Evolutionary conservation across 64 coral and sea anemone species (phyloP).

Genomic region (Porites australiensis): DNA sequence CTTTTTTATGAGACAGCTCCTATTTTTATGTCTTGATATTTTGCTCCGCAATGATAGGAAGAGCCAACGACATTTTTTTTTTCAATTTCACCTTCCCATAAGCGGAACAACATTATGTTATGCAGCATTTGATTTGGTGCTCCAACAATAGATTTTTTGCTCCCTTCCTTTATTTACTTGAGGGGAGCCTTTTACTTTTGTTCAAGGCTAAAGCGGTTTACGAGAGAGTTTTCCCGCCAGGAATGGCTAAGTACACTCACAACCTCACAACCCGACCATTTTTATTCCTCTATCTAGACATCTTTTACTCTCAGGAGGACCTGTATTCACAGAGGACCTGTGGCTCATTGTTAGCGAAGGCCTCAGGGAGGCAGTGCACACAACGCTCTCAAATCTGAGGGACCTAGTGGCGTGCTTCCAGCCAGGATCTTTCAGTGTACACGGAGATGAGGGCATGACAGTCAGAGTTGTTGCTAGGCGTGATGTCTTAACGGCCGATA

Average conservation of each 20-base stretch:
- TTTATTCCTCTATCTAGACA: constrained; percentile 58
- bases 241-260: no score
- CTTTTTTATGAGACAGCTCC: no score
- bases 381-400: constrained; percentile 88
- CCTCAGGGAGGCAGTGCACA: constrained; percentile 84
- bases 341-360: constrained; percentile 98
- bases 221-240: no score
- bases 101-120: neutral
- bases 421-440: constrained; percentile 89
- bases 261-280: neutral
- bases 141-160: no score
- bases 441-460: constrained; percentile 93
- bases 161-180: no score
- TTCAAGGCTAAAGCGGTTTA: no score
- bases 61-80: no score
- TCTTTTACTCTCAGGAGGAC: constrained; percentile 85
- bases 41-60: no score
- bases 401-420: constrained; percentile 95
- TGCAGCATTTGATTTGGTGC: neutral
- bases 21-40: no score
- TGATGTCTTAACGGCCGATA: constrained; percentile 77
- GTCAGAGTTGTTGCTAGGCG: constrained; percentile 92
- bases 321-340: constrained; percentile 95
- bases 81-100: no score
- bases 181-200: no score